Percentiles rank a stretch among this genome's conserved stretches.
These are phyloP conservation scores for Paraescarpia echinospica DNA, from an alignment of 1,140 invertebrate species.

Conservation along the genomic window DNA sequence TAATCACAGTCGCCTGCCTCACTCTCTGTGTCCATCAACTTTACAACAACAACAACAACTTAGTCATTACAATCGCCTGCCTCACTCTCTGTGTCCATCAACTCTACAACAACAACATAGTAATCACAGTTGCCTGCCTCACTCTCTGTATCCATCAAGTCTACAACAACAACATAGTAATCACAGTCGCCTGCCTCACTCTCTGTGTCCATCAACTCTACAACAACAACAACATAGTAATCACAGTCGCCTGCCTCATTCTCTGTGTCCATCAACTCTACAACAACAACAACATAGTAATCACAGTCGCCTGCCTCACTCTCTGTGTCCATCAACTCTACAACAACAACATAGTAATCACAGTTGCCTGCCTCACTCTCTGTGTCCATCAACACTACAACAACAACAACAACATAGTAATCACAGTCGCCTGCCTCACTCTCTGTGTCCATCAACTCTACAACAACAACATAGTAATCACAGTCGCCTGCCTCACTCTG, in stretches of 20 bases:
- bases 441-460: too few species aligned
- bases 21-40: neutral
- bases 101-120: neutral
- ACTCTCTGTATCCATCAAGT: neutral
- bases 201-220: neutral
- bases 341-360: neutral
- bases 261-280: too few species aligned
- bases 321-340: too few species aligned
- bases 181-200: neutral
- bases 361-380: conserved; percentile 32
- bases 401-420: too few species aligned
- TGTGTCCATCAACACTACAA: conserved; percentile 44
- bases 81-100: neutral
- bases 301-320: too few species aligned
- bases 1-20: neutral
- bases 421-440: too few species aligned
- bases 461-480: too few species aligned
- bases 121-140: neutral
- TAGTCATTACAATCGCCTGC: neutral
- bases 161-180: neutral
- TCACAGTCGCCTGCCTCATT: too few species aligned
- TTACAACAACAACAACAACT: neutral
- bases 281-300: too few species aligned
- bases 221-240: too few species aligned
- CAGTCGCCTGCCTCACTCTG: too few species aligned